Evolutionary conservation across 92 coral and sea anemone species (phyloP).

Genomic region (Porites evermanni): DNA sequence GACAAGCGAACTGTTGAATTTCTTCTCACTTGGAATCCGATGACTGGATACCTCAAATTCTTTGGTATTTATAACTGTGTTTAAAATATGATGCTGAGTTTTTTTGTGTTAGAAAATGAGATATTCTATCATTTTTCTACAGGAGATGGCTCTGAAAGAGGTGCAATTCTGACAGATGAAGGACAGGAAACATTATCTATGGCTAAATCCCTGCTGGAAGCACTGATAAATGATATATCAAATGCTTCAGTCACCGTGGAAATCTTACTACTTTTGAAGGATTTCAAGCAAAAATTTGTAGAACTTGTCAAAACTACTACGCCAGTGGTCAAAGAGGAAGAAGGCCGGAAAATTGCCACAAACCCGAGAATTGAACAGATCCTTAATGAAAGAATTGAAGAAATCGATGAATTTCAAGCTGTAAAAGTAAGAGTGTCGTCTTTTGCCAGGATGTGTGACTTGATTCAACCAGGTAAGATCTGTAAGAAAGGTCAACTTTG

Average conservation of each 20-base stretch:
- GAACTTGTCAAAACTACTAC: constrained; percentile 5
- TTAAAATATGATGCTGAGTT: too few species aligned
- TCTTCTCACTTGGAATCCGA: constrained; percentile 78
- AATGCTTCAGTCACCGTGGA: constrained; percentile 15
- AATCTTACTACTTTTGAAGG: constrained; percentile 2
- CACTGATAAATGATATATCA: neutral
- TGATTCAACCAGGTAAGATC: constrained; percentile 33
- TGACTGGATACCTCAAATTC: constrained; percentile 73
- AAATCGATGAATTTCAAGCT: constrained; percentile 16
- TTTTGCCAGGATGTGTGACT: constrained; percentile 31
- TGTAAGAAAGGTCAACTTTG: too few species aligned
- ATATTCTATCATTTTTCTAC: too few species aligned
- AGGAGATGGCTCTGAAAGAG: constrained; percentile 37
- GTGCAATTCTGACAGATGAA: constrained; percentile 7
- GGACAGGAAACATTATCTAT: constrained; percentile 16
- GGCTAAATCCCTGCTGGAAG: constrained; percentile 29
- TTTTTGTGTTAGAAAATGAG: too few species aligned
- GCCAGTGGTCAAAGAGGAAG: neutral
- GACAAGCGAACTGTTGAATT: constrained; percentile 29
- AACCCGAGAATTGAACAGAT: neutral
- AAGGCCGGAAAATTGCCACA: neutral
- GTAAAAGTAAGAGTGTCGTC: neutral
- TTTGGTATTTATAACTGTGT: constrained; percentile 47
- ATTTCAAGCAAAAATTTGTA: constrained; percentile 1
- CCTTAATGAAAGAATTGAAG: constrained; percentile 29